Evolutionary conservation across 2,797 vertebrate species (phyloP).

Genomic region (Hybognathus amarus): DNA sequence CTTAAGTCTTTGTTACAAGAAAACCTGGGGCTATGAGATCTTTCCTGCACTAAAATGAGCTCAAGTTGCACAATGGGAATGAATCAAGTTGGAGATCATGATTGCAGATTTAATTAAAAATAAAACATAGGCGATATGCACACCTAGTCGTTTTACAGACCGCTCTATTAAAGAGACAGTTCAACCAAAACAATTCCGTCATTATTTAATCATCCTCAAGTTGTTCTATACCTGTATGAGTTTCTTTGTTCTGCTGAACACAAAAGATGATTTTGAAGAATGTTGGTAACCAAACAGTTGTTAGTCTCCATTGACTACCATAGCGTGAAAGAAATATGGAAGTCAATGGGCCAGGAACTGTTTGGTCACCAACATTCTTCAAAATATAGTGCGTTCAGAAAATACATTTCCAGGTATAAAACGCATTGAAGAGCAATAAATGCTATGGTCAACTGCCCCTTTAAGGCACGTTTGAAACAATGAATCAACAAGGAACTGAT

Average conservation of each 20-base stretch:
- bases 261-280: neutral
- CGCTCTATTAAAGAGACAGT: too few species aligned
- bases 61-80: neutral
- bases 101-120: too few species aligned
- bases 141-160: neutral
- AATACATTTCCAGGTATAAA: fast-evolving
- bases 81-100: too few species aligned
- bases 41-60: neutral
- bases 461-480: neutral
- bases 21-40: too few species aligned
- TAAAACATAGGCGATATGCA: too few species aligned
- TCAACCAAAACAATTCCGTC: too few species aligned
- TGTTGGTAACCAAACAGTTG: neutral
- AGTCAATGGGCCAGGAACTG: neutral
- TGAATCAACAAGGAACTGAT: neutral
- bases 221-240: too few species aligned
- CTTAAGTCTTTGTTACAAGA: neutral
- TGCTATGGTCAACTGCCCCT: neutral
- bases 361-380: too few species aligned
- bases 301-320: neutral
- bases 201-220: too few species aligned
- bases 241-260: neutral
- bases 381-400: neutral
- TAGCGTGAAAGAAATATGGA: neutral
- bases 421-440: neutral